A percentile compares a stretch with the other conserved stretches of the same genome.
phyloP scores from a whole-genome alignment of 2,797 vertebrate genomes.

The Margarornis squamiger region DNA sequence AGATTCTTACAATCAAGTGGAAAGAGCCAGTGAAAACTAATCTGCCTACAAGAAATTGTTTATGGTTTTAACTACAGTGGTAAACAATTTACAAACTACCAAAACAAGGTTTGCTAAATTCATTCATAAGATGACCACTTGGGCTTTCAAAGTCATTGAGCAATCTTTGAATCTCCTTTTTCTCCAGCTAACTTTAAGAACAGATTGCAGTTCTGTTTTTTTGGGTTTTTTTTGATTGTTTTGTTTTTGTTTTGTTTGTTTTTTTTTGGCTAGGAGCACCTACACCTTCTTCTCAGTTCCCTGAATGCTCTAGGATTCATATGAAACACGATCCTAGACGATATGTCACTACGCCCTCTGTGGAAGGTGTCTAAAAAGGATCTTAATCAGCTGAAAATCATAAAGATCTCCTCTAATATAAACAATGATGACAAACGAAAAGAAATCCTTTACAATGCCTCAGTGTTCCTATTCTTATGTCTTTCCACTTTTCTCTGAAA shows the following conservation, averaged over 20 bases:
- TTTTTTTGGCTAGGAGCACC: neutral
- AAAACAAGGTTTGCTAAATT: neutral
- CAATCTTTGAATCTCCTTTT: neutral
- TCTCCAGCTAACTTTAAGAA: neutral
- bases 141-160: neutral
- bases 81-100: neutral
- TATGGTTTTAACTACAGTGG: neutral
- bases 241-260: neutral
- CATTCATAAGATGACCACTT: neutral
- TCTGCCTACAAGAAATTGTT: neutral
- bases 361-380: neutral
- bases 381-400: neutral
- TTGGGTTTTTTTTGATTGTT: neutral
- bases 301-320: neutral
- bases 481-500: neutral
- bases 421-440: neutral
- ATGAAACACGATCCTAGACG: neutral
- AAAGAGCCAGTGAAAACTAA: neutral
- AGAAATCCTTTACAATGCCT: neutral
- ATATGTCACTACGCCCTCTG: neutral
- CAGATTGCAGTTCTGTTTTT: neutral
- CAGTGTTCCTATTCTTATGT: neutral
- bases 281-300: neutral
- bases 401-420: neutral
- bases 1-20: neutral